Evolutionary conservation across 2,888 invertebrate species (phyloP).

Genomic region (Drosophila rellima): DNA sequence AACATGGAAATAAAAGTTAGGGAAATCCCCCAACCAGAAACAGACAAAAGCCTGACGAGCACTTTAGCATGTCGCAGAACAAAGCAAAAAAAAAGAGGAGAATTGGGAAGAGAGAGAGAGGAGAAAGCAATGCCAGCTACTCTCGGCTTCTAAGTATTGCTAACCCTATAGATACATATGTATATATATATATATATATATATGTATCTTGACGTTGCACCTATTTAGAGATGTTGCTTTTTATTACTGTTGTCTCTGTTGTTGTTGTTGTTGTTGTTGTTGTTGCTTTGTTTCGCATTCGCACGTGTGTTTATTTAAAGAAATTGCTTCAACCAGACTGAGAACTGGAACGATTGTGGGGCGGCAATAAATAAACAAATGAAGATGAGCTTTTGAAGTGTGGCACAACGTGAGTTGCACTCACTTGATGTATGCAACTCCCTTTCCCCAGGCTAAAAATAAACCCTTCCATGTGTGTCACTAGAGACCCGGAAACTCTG

Average conservation of each 20-base stretch:
- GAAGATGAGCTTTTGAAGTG: conserved; percentile 80
- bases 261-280: conserved; percentile 1
- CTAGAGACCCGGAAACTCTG: conserved; percentile 60
- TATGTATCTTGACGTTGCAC: conserved; percentile 46
- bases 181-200: conserved; percentile 26
- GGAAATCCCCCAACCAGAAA: conserved; percentile 35
- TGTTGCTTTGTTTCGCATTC: conserved; percentile 55
- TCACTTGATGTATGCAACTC: conserved; percentile 41
- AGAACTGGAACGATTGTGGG: conserved; percentile 19
- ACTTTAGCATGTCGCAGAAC: conserved; percentile 77
- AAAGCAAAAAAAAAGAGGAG: conserved; percentile 59
- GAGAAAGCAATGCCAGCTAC: conserved; percentile 39
- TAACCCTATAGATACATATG: conserved; percentile 34
- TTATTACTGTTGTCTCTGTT: conserved; percentile 34
- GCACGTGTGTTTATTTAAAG: conserved; percentile 84
- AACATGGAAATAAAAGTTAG: conserved; percentile 11
- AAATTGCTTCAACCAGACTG: conserved; percentile 78
- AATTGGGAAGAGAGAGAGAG: conserved; percentile 5
- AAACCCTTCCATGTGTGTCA: conserved; percentile 10
- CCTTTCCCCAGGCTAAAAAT: conserved; percentile 21
- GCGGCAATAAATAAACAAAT: conserved; percentile 83
- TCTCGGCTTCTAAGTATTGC: conserved; percentile 43
- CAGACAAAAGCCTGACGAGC: conserved; percentile 79
- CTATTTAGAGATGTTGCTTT: conserved; percentile 67
- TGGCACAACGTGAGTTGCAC: conserved; percentile 59